Evolutionary conservation across 2,888 invertebrate genomes (phyloP), one percentile per base, ranked within the genome.

Genomic region (Erebia palarica): DNA sequence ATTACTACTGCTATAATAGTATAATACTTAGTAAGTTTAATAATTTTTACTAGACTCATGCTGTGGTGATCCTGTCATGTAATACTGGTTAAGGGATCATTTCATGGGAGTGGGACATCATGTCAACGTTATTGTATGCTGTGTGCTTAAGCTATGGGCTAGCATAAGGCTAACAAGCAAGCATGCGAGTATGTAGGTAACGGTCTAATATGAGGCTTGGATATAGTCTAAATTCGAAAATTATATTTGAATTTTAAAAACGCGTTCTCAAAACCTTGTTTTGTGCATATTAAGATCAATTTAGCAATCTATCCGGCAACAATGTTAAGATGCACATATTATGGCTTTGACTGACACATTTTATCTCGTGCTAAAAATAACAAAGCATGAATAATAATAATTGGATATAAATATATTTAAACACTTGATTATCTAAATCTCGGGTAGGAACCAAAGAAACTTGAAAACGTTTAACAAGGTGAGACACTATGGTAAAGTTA

Each of bases 41-140:
- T 66, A 1, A 16, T 55, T 53, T 36, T 59, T 16, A 53, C 11
- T 61, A 53, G 11, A 27, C 70, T 78, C 75, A 73, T 73, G 75
- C 75, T 78, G 75, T 68, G 73, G 75, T 74, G 21, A 61, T 68
- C 73, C 72, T 68, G 18, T 71, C 66, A 42, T 70, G 64, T 68
- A 55, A 57, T 55, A 72, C 51, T 59, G 27, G 58, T 60, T 57
- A 16, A 47, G 10, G 59, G 44, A 47, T 27, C 49, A 59, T 49
- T 36, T 42, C 1, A 21, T 59, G 55, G 63, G 16, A 18, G 49
- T 73, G 69, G 68, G 68, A 63, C 53, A 51, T 61, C 58, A 51
- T 69, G 57, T 59, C 66, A 69, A 65, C 27, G 5, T 55, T 55
- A n/a, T 53, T 53, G 36, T 63, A 60, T 11, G 14, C 49, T 27